A percentile compares a stretch with the other conserved stretches of the same genome.
phyloP scores from a whole-genome alignment of 2,888 invertebrate genomes.

The Napeogenes sylphis region DNA sequence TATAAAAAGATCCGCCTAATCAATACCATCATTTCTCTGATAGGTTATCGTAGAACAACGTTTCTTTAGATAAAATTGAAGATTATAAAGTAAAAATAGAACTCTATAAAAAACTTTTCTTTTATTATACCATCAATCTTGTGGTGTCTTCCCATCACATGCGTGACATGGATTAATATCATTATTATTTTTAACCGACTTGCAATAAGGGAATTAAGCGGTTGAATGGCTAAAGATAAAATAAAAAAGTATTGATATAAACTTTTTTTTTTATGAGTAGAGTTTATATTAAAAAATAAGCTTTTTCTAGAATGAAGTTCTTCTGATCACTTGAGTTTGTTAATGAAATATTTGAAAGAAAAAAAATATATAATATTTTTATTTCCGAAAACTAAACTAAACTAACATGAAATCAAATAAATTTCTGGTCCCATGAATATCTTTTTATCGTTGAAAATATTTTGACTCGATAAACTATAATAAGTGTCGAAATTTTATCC shows the following conservation, averaged over 20 bases:
- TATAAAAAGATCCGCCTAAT: conserved; percentile 45
- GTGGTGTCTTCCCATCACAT: conserved; percentile 40
- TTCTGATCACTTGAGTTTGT: no score
- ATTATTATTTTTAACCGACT: conserved; percentile 9
- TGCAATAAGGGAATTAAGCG: not conserved
- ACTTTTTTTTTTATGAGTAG: no score
- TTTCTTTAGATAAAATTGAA: conserved; percentile 71
- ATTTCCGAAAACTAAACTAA: no score
- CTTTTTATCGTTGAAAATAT: not conserved
- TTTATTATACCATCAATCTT: conserved; percentile 75
- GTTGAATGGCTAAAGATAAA: not conserved
- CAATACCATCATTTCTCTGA: conserved; percentile 65
- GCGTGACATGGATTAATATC: conserved; percentile 20
- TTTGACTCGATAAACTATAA: conserved; percentile 12
- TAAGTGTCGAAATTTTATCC: conserved; percentile 27
- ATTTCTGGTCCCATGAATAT: no score
- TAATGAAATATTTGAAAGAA: no score
- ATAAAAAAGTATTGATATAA: not conserved
- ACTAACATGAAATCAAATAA: no score
- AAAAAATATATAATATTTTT: no score
- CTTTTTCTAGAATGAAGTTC: no score
- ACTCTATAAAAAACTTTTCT: conserved; percentile 60
- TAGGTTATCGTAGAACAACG: conserved; percentile 69
- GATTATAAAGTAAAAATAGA: conserved; percentile 64
- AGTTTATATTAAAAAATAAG: no score